Conservation (phyloP, 92 coral and sea anemone genomes). For the Phenganax marumi region DNA sequence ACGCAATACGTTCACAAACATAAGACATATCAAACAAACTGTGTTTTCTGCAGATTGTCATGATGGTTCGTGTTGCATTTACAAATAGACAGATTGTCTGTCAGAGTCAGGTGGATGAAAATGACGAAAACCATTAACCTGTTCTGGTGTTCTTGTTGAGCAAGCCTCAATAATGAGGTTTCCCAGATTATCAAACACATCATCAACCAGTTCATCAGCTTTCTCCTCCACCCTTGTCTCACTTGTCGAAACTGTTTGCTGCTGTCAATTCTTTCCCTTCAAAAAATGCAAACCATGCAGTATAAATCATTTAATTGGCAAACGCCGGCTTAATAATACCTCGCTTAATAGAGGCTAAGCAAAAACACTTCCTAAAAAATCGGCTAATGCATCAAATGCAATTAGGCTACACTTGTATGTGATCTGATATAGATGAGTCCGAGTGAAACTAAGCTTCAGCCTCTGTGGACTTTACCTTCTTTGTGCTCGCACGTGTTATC, state of each 20-base stretch:
- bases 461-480: too few species aligned
- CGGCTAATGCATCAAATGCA: too few species aligned
- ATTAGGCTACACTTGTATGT: too few species aligned
- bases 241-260: not conserved
- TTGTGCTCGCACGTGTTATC: too few species aligned
- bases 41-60: not conserved
- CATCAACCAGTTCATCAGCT: not conserved
- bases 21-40: not conserved
- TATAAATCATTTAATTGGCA: too few species aligned
- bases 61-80: not conserved
- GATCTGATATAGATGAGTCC: too few species aligned
- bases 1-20: too few species aligned
- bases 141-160: not conserved
- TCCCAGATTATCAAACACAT: not conserved
- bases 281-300: not conserved
- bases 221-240: too few species aligned
- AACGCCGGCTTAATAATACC: too few species aligned
- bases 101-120: not conserved
- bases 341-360: too few species aligned
- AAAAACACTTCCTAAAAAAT: too few species aligned
- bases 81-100: not conserved
- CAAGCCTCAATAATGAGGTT: not conserved
- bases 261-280: not conserved
- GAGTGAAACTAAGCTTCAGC: too few species aligned
- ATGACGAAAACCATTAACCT: not conserved